phyloP scores from a whole-genome alignment of 1,140 invertebrate species.

The Schlechtendalia chinensis region DNA sequence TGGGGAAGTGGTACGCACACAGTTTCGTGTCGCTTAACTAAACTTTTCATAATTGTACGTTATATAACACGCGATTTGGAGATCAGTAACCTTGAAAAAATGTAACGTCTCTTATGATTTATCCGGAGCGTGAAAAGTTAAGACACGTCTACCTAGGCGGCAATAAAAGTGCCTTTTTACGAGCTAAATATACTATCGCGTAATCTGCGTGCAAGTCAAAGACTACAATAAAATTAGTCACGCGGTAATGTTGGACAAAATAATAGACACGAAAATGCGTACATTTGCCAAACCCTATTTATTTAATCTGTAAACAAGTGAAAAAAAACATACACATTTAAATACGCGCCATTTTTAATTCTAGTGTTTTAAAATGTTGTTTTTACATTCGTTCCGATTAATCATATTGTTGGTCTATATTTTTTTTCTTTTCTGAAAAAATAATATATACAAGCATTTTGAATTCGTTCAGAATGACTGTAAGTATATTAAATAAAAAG shows the following conservation, averaged over 20 bases:
- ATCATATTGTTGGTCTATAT: no score
- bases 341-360: neutral
- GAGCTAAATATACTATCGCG: neutral
- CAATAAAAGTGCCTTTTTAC: neutral
- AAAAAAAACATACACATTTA: neutral
- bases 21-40: neutral
- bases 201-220: neutral
- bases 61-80: no score
- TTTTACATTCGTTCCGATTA: no score
- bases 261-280: neutral
- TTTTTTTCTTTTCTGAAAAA: no score
- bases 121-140: neutral
- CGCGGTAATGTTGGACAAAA: neutral
- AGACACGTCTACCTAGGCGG: neutral
- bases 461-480: neutral
- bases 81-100: neutral
- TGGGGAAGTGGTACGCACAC: neutral
- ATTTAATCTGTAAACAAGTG: slow-evolving; percentile 1
- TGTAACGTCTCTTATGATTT: neutral
- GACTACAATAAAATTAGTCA: slow-evolving; percentile 14
- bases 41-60: neutral
- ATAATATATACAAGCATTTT: neutral
- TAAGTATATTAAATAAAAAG: no score
- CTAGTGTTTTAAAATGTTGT: neutral
- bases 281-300: slow-evolving; percentile 12